phyloP scores from a whole-genome alignment of 2,797 vertebrate species.

The Poeciliopsis presidionis region DNA sequence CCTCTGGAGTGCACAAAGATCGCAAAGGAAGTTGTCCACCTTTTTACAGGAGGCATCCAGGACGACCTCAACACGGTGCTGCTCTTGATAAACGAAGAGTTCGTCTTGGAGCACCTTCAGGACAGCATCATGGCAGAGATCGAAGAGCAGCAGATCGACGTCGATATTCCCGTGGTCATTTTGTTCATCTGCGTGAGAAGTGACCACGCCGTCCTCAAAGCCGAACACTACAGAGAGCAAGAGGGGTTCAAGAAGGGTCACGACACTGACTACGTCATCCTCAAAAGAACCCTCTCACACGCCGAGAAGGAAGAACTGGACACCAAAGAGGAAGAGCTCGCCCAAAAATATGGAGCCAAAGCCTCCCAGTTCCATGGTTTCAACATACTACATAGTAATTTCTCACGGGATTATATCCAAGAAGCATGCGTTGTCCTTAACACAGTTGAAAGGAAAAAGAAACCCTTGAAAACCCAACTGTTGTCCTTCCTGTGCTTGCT shows the following conservation, averaged over 20 bases:
- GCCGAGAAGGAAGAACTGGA: slow-evolving; percentile 17
- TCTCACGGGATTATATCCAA: slow-evolving; percentile 20
- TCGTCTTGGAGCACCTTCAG: slow-evolving; percentile 2
- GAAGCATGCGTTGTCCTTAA: neutral
- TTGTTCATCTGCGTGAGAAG: slow-evolving; percentile 37
- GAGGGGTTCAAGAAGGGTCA: neutral
- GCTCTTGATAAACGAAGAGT: slow-evolving; percentile 29
- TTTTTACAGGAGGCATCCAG: slow-evolving; percentile 15
- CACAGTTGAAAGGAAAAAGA: accelerated
- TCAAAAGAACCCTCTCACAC: slow-evolving; percentile 6
- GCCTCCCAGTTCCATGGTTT: slow-evolving; percentile 39
- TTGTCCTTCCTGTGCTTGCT: slow-evolving; percentile 35
- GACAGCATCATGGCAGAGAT: accelerated
- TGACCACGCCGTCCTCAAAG: neutral
- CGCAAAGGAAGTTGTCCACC: slow-evolving; percentile 17
- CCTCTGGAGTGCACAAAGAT: neutral
- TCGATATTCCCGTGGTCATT: accelerated
- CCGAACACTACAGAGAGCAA: neutral
- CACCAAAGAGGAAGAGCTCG: slow-evolving; percentile 20
- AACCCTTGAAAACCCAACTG: slow-evolving; percentile 20
- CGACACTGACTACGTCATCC: neutral
- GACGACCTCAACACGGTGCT: slow-evolving; percentile 5
- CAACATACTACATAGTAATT: slow-evolving; percentile 47
- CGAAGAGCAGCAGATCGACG: neutral
- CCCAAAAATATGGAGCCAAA: neutral